Base-by-base conservation (phyloP, 2,113 vertebrate species). In the Leptobrachium ailaonicum region DNA sequence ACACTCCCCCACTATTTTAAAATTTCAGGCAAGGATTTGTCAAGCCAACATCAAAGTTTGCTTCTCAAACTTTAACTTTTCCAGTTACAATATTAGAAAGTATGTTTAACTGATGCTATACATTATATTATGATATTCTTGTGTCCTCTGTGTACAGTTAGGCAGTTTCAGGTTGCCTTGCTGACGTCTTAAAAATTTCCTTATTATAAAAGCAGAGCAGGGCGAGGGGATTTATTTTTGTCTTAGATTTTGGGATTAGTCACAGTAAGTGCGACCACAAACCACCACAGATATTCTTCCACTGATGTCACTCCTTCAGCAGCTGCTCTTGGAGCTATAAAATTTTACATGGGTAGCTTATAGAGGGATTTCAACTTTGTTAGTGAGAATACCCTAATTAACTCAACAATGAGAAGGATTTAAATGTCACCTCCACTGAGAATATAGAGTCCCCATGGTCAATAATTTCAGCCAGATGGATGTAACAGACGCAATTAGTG, bases 241-340 rank as follows among this genome's bases (percentile, higher is more conserved):
- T 58, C 12, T 40, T 66, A 67, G 77, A 44, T 66, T 66, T 73
- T 66, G 9, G 56, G 62, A 80, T 80, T 80, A 80, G 77, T 80
- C 70, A 80, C 62, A 58, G 62, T 73, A 66, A 53, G 71, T 32
- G 62, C 72, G 41, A 53, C 77, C 77, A 54, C 77, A 73, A 73
- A 66, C 62, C 71, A 41, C 73, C 66, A 80, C 70, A 80, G 73
- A 80, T 80, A 56, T 62, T 66, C 45, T 40, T 40, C 45, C 41
- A 66, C 62, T 73, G 77, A 80, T 70, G 77, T 80, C 71, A 73
- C 62, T 50, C 47, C 47, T 50, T 20, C 32, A 14, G 41, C 77
- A 80, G 77, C 77, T 80, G 77, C 63, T 71, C 62, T 56, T 50
- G 10, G 13, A 73, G 71, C 77, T 58, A 73, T 80, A 80, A 79